Conservation (phyloP, 2,113 vertebrate species). For the Zosterops hypoxanthus region DNA sequence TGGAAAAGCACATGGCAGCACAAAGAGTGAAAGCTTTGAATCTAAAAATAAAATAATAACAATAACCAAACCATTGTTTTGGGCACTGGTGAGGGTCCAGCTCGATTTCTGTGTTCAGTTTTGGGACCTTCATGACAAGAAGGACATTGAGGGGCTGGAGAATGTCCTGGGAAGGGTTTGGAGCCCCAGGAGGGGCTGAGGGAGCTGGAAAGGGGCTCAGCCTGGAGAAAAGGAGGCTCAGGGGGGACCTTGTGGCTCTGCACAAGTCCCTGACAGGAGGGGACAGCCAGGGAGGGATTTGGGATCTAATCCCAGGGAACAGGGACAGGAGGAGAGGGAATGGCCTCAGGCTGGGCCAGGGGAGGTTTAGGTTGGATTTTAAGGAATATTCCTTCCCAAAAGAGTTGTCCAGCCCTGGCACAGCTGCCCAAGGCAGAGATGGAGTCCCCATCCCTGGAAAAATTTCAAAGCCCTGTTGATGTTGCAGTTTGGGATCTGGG, state of each 20-base stretch:
- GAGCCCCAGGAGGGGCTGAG: rapidly evolving
- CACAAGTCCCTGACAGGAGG: neutral
- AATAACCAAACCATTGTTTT: neutral
- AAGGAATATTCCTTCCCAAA: rapidly evolving
- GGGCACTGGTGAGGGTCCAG: neutral
- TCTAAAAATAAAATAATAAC: neutral
- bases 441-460: neutral
- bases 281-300: neutral
- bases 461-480: neutral
- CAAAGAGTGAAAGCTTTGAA: neutral
- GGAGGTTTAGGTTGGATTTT: rapidly evolving
- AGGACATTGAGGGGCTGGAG: neutral
- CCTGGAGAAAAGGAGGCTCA: neutral
- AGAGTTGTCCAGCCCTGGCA: rapidly evolving
- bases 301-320: neutral
- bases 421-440: neutral
- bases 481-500: neutral
- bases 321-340: neutral
- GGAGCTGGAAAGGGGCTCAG: neutral
- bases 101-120: neutral
- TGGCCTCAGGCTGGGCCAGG: neutral
- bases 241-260: neutral
- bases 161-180: rapidly evolving
- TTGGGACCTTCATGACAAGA: neutral
- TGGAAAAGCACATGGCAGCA: neutral